Conservation (phyloP, 2,113 vertebrate species). For the Petrocephalus microphthalmus region DNA sequence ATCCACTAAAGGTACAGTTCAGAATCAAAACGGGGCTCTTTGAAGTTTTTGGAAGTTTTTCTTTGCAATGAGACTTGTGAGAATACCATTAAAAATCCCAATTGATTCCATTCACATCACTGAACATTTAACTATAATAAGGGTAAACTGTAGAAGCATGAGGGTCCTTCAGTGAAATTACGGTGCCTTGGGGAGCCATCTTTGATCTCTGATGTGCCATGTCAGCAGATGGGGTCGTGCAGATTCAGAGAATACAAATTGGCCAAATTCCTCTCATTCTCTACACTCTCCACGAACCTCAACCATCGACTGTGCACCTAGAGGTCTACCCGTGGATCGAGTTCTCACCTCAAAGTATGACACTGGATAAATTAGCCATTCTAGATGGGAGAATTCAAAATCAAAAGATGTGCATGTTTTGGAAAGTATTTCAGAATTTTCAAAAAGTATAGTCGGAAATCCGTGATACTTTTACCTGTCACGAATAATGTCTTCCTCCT, state of each 20-base stretch:
- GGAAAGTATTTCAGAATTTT: background rate
- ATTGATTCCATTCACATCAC: background rate
- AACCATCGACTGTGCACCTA: background rate
- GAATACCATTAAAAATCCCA: background rate
- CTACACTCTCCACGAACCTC: background rate
- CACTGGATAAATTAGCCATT: background rate
- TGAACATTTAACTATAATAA: background rate
- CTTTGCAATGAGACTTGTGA: background rate
- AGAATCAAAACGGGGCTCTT: background rate
- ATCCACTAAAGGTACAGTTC: background rate
- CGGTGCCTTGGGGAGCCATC: background rate
- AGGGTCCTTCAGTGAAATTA: slow-evolving; percentile 1
- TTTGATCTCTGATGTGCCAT: background rate
- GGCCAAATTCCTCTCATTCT: background rate
- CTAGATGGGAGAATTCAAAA: background rate
- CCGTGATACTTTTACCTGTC: background rate
- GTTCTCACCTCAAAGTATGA: background rate
- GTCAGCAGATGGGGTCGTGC: background rate
- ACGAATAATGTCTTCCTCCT: background rate
- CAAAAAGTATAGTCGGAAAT: background rate
- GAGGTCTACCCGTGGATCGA: background rate
- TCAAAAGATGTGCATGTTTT: background rate
- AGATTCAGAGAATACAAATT: background rate
- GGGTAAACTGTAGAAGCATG: background rate
- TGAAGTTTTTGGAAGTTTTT: background rate